These are phyloP conservation scores for Nyleta sp. DNA, from an alignment of 2,888 invertebrate genomes.

Conservation along the genomic window DNA sequence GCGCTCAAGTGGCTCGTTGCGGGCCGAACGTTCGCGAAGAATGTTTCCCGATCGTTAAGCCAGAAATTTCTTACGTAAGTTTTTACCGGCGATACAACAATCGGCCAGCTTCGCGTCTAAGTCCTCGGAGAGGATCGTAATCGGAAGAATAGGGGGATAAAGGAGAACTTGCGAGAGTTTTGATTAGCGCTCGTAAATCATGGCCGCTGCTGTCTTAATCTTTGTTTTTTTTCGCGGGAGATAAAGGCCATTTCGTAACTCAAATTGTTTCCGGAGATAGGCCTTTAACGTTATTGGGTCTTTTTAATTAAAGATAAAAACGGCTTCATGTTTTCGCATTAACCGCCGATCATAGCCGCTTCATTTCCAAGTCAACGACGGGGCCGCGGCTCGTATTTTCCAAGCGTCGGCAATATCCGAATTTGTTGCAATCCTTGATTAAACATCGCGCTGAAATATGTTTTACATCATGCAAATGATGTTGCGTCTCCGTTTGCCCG, in stretches of 20 bases:
- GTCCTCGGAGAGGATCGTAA: conserved; percentile 50
- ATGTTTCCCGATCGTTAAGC: conserved; percentile 50
- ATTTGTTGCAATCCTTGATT: neutral
- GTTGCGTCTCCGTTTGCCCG: conserved; percentile 3
- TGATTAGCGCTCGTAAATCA: conserved; percentile 66
- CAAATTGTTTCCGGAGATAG: conserved; percentile 61
- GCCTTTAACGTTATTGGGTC: conserved; percentile 47
- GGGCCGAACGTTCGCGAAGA: conserved; percentile 3
- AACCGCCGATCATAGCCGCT: conserved; percentile 13
- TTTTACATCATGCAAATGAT: conserved; percentile 8
- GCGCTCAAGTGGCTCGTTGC: too few relatives aligned
- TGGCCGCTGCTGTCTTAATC: conserved; percentile 58
- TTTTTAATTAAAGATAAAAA: conserved; percentile 54
- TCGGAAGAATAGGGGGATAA: conserved; percentile 52
- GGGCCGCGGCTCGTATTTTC: too few relatives aligned
- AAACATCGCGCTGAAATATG: neutral
- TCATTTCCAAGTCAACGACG: conserved; percentile 21
- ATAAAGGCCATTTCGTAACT: conserved; percentile 61
- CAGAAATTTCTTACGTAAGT: conserved; percentile 45
- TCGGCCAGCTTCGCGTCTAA: conserved; percentile 46
- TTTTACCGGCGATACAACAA: conserved; percentile 51
- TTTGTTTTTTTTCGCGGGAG: conserved; percentile 45
- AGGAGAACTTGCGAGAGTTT: conserved; percentile 57
- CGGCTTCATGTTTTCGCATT: conserved; percentile 29
- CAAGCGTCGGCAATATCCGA: neutral